These are phyloP conservation scores for Selene dorsalis DNA, from an alignment of 2,797 vertebrate species.

Conservation along the genomic window DNA sequence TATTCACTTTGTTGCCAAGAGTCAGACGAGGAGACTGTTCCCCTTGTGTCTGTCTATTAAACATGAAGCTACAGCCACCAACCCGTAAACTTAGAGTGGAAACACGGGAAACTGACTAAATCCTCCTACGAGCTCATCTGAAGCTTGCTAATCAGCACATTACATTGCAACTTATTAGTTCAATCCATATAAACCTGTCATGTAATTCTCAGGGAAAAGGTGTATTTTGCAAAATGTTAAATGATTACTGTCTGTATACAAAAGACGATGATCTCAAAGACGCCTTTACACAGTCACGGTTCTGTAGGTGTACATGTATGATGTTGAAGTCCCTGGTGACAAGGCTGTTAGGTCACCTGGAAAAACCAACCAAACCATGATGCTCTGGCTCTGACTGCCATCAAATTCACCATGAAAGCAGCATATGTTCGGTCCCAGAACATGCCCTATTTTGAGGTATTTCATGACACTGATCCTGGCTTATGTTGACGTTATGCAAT, in stretches of 20 bases:
- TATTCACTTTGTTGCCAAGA: background rate
- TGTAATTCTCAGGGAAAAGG: background rate
- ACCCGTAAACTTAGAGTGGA: background rate
- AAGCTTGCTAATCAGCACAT: background rate
- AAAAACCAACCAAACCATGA: slow-evolving; percentile 38
- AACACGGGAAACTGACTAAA: background rate
- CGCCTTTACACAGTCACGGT: background rate
- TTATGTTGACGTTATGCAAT: slow-evolving; percentile 65
- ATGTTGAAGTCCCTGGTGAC: slow-evolving; percentile 21
- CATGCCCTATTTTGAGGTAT: slow-evolving; percentile 59
- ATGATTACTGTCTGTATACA: background rate
- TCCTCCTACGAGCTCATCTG: background rate
- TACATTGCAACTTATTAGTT: background rate
- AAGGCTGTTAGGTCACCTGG: slow-evolving; percentile 35
- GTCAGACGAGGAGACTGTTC: background rate
- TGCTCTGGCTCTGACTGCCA: slow-evolving; percentile 23
- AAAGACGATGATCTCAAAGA: background rate
- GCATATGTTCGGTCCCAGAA: slow-evolving; percentile 52
- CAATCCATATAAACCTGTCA: background rate
- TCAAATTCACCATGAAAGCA: slow-evolving; percentile 57
- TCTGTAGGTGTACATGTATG: slow-evolving; percentile 38
- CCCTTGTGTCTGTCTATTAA: no score
- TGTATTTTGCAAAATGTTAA: background rate
- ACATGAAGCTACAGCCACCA: background rate
- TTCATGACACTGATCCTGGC: slow-evolving; percentile 62